Conservation (phyloP, 2,113 vertebrate genomes). For the Prionailurus viverrinus region DNA sequence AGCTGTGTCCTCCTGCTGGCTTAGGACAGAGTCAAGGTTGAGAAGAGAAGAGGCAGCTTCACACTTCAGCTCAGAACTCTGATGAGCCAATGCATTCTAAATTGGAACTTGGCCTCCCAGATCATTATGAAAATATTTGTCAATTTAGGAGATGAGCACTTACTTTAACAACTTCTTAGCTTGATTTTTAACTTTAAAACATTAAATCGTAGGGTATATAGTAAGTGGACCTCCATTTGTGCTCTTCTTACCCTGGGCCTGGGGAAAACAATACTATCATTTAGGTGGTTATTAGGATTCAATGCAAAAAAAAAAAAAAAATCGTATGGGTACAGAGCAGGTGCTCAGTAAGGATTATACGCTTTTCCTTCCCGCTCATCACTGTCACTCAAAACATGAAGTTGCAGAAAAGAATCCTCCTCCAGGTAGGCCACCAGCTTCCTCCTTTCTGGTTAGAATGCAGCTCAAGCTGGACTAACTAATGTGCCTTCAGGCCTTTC, state of each 20-base stretch:
- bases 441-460: not conserved
- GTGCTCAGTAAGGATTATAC: not conserved
- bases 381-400: not conserved
- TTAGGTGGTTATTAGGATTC: not conserved
- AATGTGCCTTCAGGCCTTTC: not conserved
- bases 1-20: not conserved
- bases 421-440: not conserved
- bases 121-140: not conserved
- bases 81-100: not conserved
- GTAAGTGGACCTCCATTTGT: not conserved
- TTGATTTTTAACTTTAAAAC: constrained; percentile 27
- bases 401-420: not conserved
- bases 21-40: not conserved
- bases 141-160: not conserved
- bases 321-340: not conserved
- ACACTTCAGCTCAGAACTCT: not conserved
- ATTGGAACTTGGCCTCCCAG: not conserved
- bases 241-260: not conserved
- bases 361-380: not conserved
- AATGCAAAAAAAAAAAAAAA: not conserved
- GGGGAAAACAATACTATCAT: not conserved
- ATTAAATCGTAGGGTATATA: not conserved
- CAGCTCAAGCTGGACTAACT: not conserved
- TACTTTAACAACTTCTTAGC: not conserved
- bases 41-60: not conserved